A percentile compares a stretch with the other conserved stretches of the same genome.
Evolutionary conservation across 2,888 invertebrate genomes (phyloP).

Genomic region (Mesorhabditis spiculigera): DNA sequence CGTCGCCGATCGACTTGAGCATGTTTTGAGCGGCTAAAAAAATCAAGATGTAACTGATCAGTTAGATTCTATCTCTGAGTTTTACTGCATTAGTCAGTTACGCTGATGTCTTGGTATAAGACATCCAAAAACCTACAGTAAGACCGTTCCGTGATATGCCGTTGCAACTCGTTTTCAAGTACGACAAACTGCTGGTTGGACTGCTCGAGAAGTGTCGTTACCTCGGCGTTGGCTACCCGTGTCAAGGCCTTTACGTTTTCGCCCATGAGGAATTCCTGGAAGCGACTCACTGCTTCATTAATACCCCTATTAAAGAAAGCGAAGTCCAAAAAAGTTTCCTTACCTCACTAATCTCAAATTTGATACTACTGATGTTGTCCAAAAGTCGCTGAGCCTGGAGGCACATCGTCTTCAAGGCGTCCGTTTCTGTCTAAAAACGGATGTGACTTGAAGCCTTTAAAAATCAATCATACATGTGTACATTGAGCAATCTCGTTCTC

Average conservation of each 20-base stretch:
- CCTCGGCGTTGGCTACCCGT: slow-evolving; percentile 34
- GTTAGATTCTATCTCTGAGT: no score
- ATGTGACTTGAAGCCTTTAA: no score
- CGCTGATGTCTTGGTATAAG: no score
- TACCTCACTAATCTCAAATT: slow-evolving; percentile 35
- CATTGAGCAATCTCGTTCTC: slow-evolving; percentile 34
- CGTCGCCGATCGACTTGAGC: slow-evolving; percentile 41
- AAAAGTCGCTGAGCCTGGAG: slow-evolving; percentile 37
- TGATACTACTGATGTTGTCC: slow-evolving; percentile 31
- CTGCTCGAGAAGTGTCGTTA: slow-evolving; percentile 25
- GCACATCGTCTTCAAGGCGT: slow-evolving; percentile 42
- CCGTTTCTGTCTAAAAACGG: slow-evolving; percentile 41
- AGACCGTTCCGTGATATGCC: slow-evolving; percentile 30
- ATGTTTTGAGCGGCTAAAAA: slow-evolving; percentile 39
- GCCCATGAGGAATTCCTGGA: slow-evolving; percentile 31
- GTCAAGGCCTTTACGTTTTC: slow-evolving; percentile 29
- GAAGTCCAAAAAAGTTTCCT: background rate
- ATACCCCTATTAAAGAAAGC: background rate
- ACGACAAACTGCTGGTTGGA: slow-evolving; percentile 32
- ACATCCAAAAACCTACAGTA: slow-evolving; percentile 17
- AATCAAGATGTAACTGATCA: no score
- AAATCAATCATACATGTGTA: slow-evolving; percentile 2
- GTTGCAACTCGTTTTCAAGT: slow-evolving; percentile 29
- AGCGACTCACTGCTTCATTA: background rate
- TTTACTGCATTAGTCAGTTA: background rate